A percentile compares a stretch with the other conserved stretches of the same genome.
phyloP scores from a whole-genome alignment of 2,888 invertebrate genomes.

The Leptogaster cylindrica region DNA sequence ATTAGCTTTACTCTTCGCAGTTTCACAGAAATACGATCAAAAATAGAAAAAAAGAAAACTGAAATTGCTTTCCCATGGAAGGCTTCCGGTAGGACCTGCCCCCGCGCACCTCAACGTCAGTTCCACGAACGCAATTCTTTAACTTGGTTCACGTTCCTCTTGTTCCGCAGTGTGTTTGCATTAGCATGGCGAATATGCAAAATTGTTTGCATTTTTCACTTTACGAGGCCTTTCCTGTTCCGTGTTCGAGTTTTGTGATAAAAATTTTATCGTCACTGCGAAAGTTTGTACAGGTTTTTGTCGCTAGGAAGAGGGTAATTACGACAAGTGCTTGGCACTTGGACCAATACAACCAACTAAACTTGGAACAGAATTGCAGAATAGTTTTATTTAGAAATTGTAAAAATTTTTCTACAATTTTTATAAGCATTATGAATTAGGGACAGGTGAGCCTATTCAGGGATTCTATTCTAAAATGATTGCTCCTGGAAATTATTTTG shows the following conservation, averaged over 20 bases:
- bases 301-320: too few relatives aligned
- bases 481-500: too few relatives aligned
- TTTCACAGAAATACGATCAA: constrained; percentile 12
- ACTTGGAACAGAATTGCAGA: too few relatives aligned
- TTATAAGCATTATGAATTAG: too few relatives aligned
- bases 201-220: constrained; percentile 18
- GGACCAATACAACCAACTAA: too few relatives aligned
- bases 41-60: constrained; percentile 28
- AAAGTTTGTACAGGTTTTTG: too few relatives aligned
- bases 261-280: constrained; percentile 8
- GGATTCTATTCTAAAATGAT: too few relatives aligned
- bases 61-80: constrained; percentile 15
- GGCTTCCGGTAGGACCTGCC: not conserved
- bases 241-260: not conserved
- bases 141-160: not conserved
- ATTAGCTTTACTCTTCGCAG: constrained; percentile 29
- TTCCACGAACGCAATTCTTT: not conserved
- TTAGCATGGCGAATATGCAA: constrained; percentile 2
- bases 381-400: too few relatives aligned
- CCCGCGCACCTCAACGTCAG: too few relatives aligned
- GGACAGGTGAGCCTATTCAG: too few relatives aligned
- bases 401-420: too few relatives aligned
- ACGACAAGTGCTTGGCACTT: too few relatives aligned
- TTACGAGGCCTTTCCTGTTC: not conserved
- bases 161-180: not conserved